Evolutionary conservation across 2,888 invertebrate genomes (phyloP).

Genomic region (Tridacna crocea): DNA sequence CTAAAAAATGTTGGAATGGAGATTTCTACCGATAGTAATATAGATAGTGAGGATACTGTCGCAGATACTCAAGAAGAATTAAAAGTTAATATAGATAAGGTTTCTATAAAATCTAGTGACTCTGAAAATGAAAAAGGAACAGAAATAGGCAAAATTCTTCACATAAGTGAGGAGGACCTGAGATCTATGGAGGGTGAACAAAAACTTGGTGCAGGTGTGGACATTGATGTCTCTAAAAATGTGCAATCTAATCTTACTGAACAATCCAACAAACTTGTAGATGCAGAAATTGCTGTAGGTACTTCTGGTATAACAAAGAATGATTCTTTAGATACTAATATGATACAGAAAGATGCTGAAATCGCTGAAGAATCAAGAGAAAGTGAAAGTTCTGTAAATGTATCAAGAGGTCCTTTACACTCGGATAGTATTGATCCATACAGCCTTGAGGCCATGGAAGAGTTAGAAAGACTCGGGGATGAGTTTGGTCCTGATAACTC

Average conservation of each 20-base stretch:
- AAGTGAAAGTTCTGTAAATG: conserved; percentile 45
- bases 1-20: conserved; percentile 26
- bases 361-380: not conserved
- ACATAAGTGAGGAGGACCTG: conserved; percentile 60
- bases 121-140: conserved; percentile 11
- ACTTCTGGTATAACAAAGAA: not conserved
- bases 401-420: conserved; percentile 37
- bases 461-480: conserved; percentile 78
- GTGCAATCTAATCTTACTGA: conserved; percentile 3
- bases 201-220: not conserved
- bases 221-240: conserved; percentile 16
- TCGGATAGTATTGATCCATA: conserved; percentile 73
- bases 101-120: conserved; percentile 34
- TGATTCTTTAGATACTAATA: not conserved
- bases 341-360: not conserved
- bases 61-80: conserved; percentile 13
- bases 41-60: conserved; percentile 39
- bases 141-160: conserved; percentile 35
- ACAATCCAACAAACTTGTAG: not conserved
- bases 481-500: conserved; percentile 63
- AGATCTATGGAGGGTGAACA: conserved; percentile 11
- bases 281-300: not conserved
- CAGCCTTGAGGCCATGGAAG: conserved; percentile 81
- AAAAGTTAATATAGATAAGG: not conserved
- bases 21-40: conserved; percentile 48